Evolutionary conservation across 2,888 invertebrate genomes (phyloP).

Genomic region (Watsonalla binaria): DNA sequence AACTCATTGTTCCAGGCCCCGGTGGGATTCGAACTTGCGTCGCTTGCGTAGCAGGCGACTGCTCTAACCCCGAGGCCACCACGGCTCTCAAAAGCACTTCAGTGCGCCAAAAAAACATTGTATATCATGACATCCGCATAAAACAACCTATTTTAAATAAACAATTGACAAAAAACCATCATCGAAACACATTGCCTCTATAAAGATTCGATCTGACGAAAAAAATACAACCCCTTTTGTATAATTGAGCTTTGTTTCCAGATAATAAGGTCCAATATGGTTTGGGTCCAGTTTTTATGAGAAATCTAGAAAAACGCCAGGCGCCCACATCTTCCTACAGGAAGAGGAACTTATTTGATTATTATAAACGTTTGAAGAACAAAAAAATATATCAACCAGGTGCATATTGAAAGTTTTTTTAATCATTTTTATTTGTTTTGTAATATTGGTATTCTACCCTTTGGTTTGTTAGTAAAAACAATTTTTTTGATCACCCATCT

Average conservation of each 20-base stretch:
- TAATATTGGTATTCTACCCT: constrained; percentile 55
- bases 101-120: constrained; percentile 11
- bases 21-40: too few relatives aligned
- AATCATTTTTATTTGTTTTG: constrained; percentile 50
- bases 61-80: too few relatives aligned
- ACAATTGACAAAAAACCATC: constrained; percentile 44
- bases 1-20: too few relatives aligned
- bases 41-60: too few relatives aligned
- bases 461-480: constrained; percentile 35
- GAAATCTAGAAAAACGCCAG: constrained; percentile 43
- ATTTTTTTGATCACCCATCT: constrained; percentile 34
- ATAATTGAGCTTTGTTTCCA: constrained; percentile 19
- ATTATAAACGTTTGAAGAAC: constrained; percentile 65
- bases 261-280: constrained; percentile 25
- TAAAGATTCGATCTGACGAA: constrained; percentile 34
- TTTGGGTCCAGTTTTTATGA: constrained; percentile 28
- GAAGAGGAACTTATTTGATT: constrained; percentile 77
- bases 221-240: constrained; percentile 8
- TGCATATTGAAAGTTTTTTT: constrained; percentile 60
- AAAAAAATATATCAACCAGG: constrained; percentile 64
- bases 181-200: constrained; percentile 63
- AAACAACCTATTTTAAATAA: constrained; percentile 55
- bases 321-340: constrained; percentile 73
- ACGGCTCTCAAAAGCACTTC: background rate
- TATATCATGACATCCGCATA: constrained; percentile 59